Percentiles rank a stretch among this genome's conserved stretches.
Conservation (phyloP, 2,888 invertebrate genomes). For the Sesamia inferens region DNA sequence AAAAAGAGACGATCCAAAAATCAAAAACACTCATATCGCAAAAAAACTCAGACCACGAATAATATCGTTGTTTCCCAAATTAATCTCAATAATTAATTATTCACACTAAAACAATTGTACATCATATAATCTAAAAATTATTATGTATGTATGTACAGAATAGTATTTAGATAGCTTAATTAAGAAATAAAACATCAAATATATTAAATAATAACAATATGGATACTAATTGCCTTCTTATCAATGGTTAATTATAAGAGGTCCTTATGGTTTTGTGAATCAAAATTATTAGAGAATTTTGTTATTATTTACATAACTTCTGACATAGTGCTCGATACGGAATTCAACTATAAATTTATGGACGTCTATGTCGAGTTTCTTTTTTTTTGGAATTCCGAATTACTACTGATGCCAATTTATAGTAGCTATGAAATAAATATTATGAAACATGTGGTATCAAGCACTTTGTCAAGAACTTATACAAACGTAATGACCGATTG, state of each 20-base stretch:
- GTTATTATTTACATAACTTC: constrained; percentile 56
- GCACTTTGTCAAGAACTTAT: constrained; percentile 75
- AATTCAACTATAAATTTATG: constrained; percentile 65
- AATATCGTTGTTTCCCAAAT: constrained; percentile 81
- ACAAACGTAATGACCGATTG: constrained; percentile 72
- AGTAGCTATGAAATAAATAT: constrained; percentile 66
- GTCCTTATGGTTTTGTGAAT: constrained; percentile 90
- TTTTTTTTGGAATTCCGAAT: constrained; percentile 46
- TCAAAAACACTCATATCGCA: constrained; percentile 79
- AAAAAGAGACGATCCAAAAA: constrained; percentile 80
- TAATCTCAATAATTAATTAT: constrained; percentile 87
- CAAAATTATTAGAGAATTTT: constrained; percentile 77
- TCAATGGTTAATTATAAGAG: constrained; percentile 90
- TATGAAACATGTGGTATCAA: constrained; percentile 67
- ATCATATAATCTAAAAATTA: constrained; percentile 88
- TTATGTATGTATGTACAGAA: constrained; percentile 88
- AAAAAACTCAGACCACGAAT: constrained; percentile 74
- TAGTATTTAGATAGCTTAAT: constrained; percentile 88
- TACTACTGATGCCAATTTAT: constrained; percentile 60
- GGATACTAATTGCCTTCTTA: constrained; percentile 90
- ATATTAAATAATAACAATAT: constrained; percentile 90
- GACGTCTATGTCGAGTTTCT: constrained; percentile 60
- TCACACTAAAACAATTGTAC: constrained; percentile 90
- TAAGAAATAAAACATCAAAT: constrained; percentile 90
- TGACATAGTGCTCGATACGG: constrained; percentile 76